phyloP scores from a whole-genome alignment of 2,888 invertebrate species.

The Deladenus siricidicola region DNA sequence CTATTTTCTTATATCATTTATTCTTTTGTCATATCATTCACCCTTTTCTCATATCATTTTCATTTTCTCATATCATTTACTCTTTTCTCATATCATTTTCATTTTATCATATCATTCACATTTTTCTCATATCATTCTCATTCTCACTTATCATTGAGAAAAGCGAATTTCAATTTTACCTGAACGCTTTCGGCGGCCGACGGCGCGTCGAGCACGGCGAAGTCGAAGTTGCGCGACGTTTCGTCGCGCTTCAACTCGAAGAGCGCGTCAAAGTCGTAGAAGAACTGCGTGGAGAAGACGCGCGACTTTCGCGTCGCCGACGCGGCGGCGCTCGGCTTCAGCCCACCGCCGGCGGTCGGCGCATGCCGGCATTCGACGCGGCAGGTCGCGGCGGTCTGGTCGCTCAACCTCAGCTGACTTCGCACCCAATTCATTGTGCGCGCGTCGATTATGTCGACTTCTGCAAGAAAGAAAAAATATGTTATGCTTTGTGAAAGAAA shows the following conservation, averaged over 20 bases:
- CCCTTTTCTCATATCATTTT: not conserved
- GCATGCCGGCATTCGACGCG: not conserved
- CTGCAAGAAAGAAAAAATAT: slow-evolving; percentile 2
- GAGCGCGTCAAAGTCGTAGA: not conserved
- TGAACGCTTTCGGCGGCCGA: too few species aligned
- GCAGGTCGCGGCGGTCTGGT: not conserved
- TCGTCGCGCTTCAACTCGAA: not conserved
- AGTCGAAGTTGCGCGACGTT: too few species aligned
- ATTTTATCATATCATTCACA: too few species aligned
- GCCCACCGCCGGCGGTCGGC: not conserved
- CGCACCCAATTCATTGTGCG: slow-evolving; percentile 17
- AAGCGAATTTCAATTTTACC: too few species aligned
- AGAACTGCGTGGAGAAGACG: not conserved
- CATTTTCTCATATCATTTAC: too few species aligned
- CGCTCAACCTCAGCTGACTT: slow-evolving; percentile 1
- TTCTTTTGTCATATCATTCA: not conserved
- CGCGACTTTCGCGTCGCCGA: slow-evolving; percentile 1
- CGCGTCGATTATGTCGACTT: slow-evolving; percentile 10
- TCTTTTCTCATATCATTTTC: too few species aligned
- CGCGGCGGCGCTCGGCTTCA: not conserved
- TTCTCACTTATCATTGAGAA: too few species aligned
- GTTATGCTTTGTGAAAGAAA: too few species aligned
- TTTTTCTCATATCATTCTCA: too few species aligned
- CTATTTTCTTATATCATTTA: not conserved
- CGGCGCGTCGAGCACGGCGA: too few species aligned